A percentile compares a stretch with the other conserved stretches of the same genome.
Evolutionary conservation across 2,888 invertebrate genomes (phyloP).

Genomic region (Troides helena): DNA sequence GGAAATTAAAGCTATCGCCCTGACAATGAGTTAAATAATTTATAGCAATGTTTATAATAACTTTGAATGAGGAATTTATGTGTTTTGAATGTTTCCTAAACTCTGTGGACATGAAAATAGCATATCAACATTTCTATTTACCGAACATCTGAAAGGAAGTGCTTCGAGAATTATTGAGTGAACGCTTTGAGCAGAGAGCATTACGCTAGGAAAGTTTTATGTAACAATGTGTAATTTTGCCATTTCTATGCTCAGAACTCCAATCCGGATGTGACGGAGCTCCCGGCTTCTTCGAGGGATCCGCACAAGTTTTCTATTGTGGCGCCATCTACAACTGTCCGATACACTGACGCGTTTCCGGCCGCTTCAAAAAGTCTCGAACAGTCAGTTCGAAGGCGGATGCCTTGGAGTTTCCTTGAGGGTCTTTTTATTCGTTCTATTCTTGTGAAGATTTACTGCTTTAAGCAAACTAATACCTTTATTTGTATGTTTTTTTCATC

Average conservation of each 20-base stretch:
- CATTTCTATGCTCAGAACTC: slow-evolving; percentile 75
- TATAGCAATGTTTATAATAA: background rate
- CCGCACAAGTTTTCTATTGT: slow-evolving; percentile 68
- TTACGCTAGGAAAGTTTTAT: slow-evolving; percentile 72
- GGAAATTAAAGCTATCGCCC: no score
- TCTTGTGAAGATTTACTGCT: slow-evolving; percentile 62
- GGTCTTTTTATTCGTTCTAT: slow-evolving; percentile 68
- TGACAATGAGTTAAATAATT: background rate
- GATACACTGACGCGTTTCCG: slow-evolving; percentile 72
- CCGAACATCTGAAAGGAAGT: slow-evolving; percentile 59
- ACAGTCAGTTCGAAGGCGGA: slow-evolving; percentile 71
- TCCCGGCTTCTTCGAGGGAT: slow-evolving; percentile 51
- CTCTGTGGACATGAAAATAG: slow-evolving; percentile 31
- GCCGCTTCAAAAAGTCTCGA: slow-evolving; percentile 75
- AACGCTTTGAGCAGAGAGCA: slow-evolving; percentile 62
- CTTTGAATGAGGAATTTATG: background rate
- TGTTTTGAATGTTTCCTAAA: slow-evolving; percentile 7
- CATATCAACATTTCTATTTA: slow-evolving; percentile 55
- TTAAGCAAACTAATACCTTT: slow-evolving; percentile 30
- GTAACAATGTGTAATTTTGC: slow-evolving; percentile 77
- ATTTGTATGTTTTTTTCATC: no score
- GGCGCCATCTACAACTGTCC: slow-evolving; percentile 76
- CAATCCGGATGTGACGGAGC: slow-evolving; percentile 62
- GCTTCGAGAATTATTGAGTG: slow-evolving; percentile 58
- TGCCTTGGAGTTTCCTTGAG: slow-evolving; percentile 69